Evolutionary conservation across 2,888 invertebrate species (phyloP).

Genomic region (Diogma glabrata): DNA sequence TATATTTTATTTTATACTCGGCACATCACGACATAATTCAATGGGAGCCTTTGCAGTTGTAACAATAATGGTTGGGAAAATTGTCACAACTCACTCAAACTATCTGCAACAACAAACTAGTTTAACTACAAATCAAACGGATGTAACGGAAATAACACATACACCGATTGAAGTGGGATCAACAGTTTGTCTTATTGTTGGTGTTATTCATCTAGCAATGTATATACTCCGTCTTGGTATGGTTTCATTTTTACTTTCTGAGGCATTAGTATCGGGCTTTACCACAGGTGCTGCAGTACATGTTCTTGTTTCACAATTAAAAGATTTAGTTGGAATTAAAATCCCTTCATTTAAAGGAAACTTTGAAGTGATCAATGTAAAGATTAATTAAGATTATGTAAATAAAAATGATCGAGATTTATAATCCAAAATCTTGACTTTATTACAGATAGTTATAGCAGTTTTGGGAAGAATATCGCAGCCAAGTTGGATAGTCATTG

Average conservation of each 20-base stretch:
- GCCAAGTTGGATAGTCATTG: too few relatives aligned
- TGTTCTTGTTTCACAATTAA: slow-evolving; percentile 69
- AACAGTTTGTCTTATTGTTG: slow-evolving; percentile 49
- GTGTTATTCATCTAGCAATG: slow-evolving; percentile 56
- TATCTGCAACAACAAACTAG: not conserved
- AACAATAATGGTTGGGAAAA: slow-evolving; percentile 82
- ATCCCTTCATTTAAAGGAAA: slow-evolving; percentile 45
- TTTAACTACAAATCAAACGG: not conserved
- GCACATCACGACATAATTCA: slow-evolving; percentile 81
- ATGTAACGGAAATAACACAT: not conserved
- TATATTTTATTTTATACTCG: slow-evolving; percentile 72
- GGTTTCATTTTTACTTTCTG: slow-evolving; percentile 63
- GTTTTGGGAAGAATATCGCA: not conserved
- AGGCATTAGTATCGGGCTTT: slow-evolving; percentile 76
- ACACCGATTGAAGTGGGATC: slow-evolving; percentile 59
- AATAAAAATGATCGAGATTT: too few relatives aligned
- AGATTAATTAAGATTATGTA: too few relatives aligned
- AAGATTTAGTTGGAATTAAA: slow-evolving; percentile 55
- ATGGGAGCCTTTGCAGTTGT: slow-evolving; percentile 79
- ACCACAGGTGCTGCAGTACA: slow-evolving; percentile 80
- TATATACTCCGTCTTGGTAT: slow-evolving; percentile 62
- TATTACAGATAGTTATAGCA: not conserved
- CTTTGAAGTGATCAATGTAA: slow-evolving; percentile 53
- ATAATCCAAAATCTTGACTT: too few relatives aligned
- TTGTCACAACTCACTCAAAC: slow-evolving; percentile 38